These are phyloP conservation scores for Tenthredo mesomela DNA, from an alignment of 2,888 invertebrate genomes.

Conservation along the genomic window DNA sequence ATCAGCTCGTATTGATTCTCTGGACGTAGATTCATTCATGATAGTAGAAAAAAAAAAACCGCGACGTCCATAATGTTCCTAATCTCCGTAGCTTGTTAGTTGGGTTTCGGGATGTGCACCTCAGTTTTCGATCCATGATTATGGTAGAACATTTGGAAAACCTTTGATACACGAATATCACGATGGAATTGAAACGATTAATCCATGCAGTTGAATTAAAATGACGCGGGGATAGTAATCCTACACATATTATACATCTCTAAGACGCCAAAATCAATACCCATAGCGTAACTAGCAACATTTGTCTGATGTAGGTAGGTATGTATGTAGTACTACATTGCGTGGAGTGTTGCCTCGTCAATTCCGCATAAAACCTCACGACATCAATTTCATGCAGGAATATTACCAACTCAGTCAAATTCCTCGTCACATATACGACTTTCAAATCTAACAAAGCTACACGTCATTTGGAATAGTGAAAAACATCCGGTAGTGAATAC, in stretches of 20 bases:
- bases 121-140: background rate
- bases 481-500: background rate
- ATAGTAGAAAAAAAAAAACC: background rate
- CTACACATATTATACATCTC: background rate
- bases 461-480: background rate
- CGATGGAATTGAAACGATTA: background rate
- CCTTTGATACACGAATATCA: background rate
- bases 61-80: background rate
- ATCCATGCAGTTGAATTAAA: background rate
- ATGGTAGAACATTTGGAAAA: background rate
- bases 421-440: background rate
- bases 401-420: background rate
- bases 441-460: background rate
- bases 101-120: background rate
- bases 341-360: background rate
- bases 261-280: conserved; percentile 38
- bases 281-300: conserved; percentile 8
- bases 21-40: background rate
- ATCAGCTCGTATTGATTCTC: background rate
- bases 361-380: background rate
- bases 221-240: background rate
- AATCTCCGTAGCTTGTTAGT: background rate
- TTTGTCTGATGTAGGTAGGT: conserved; percentile 2
- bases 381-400: background rate
- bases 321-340: background rate